Base-by-base conservation (phyloP, 2,888 invertebrate species). In the Oasisia sp. region DNA sequence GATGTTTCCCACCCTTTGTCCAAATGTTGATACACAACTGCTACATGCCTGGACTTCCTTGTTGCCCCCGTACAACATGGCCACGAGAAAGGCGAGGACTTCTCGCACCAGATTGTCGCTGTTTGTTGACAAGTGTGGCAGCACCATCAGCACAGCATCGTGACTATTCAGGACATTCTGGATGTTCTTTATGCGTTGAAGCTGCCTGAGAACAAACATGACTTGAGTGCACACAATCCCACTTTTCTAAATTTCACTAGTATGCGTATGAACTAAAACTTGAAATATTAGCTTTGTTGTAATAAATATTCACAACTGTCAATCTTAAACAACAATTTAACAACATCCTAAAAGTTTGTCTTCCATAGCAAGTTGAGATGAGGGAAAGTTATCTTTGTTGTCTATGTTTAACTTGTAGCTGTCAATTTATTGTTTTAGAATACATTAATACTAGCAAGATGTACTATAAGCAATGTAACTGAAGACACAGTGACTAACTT, bases 31-130 rank as follows among this genome's bases (percentile, higher is more conserved):
- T 74, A 74, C 5, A 74, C 19, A n/a, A 74, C 27, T 7, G 14
- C 19, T 90, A 19, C 14, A 91, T 44, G 95, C 95, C 95, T 96
- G 96, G 1, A 96, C 96, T 90, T 94, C 93, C 32, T 94, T 94
- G 93, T 96, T 96, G 19, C 96, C 96, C 44, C 95, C 95, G 93
- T 95, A 96, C 56, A 96, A 93, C 91, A 96, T 94, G 32, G 94
- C 94, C 11, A 95, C 95, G 45, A 96, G 93, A 92, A 96, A 95
- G 19, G 95, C 95, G 19, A 96, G 94, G n/a, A 95, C 94, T 92
- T 96, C 96, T 32, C 95, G 93, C 4, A 96, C 95, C 19, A 96
- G 94, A 32, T 94, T 93, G 92, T 96, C 95, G 89, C 95, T 94
- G 7, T 94, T 94, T 45, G 95, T 94, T 32, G 95, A 94, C 92